Evolutionary conservation across 2,888 invertebrate genomes (phyloP), one percentile per base, ranked within the genome.

Genomic region (Lottia gigantea): DNA sequence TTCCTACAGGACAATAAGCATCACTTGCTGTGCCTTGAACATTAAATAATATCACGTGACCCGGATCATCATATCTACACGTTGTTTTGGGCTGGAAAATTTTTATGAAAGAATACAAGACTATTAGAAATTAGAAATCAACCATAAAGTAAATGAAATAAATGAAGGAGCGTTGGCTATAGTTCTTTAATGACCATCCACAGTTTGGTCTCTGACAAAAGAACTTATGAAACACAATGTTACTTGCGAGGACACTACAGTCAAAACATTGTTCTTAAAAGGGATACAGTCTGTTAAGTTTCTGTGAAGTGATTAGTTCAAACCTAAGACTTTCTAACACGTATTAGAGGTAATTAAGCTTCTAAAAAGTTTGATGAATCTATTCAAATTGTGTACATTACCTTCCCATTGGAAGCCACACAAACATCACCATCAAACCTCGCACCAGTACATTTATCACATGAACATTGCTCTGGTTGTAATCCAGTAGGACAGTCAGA

Each of bases 11-110:
- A 73, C 82, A 82, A 7, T 26, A 45, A 0, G 73, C 77, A 8
- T 70, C 64, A 40, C 8, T 40, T 14, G 68, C 66, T 16, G 46
- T 64, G 23, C 74, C 76, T 8, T 4, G 23, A 16, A 75, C 75
- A 70, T 81, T 78, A 65, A 74, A 79, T 49, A 82, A 67, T 3
- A 73, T 70, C 64, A 79, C 74, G 61, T 78, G 78, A 46, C 78
- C 77, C 11, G 78, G 79, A 68, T 78, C 70, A 3, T 75, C 78
- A n/a, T 74, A 72, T 11, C 80, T 64, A 70, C 82, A 82, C 11
- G 72, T 73, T 7, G 79, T 74, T 47, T 68, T 69, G 11, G 79
- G 70, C 82, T 80, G 71, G n/a, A 74, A 74, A n/a, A n/a, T n/a
- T n/a, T n/a, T 2, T 23, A 26, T 40, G 16, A 47, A 49, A 23